phyloP scores from a whole-genome alignment of 1,140 invertebrate genomes.

The Drosophila parabipectinata region DNA sequence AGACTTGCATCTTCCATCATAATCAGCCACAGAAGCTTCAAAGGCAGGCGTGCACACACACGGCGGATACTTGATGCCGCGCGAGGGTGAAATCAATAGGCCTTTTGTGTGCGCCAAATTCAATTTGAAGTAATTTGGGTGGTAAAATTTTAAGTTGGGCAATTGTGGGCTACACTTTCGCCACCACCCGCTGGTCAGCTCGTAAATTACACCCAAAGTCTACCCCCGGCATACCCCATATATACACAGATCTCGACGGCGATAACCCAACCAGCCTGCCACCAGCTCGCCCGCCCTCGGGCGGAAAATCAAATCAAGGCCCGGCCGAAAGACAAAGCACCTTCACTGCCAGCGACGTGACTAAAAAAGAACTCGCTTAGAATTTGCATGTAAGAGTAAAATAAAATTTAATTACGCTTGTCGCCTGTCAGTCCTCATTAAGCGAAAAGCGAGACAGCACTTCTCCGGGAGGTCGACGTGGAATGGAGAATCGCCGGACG shows the following conservation, averaged over 20 bases:
- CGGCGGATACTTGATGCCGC: slow-evolving; percentile 54
- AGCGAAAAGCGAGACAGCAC: slow-evolving; percentile 39
- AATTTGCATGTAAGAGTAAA: slow-evolving; percentile 82
- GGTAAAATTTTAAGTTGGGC: slow-evolving; percentile 39
- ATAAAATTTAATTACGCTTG: slow-evolving; percentile 83
- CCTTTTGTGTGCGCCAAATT: slow-evolving; percentile 37
- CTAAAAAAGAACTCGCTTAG: slow-evolving; percentile 45
- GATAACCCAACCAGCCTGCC: slow-evolving; percentile 29
- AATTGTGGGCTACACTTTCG: slow-evolving; percentile 37
- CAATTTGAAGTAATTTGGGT: slow-evolving; percentile 38
- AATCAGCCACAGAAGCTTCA: slow-evolving; percentile 51
- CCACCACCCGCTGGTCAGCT: slow-evolving; percentile 56
- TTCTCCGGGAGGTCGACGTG: slow-evolving; percentile 3
- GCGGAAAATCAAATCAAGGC: slow-evolving; percentile 65
- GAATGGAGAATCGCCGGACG: slow-evolving; percentile 54
- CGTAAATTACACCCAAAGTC: slow-evolving; percentile 59
- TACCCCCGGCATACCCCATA: slow-evolving; percentile 11
- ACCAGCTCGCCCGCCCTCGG: background rate
- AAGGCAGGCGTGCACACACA: slow-evolving; percentile 7
- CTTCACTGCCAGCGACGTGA: slow-evolving; percentile 14
- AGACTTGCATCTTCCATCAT: slow-evolving; percentile 66
- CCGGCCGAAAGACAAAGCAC: slow-evolving; percentile 38
- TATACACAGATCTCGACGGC: slow-evolving; percentile 8
- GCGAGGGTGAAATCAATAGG: slow-evolving; percentile 67
- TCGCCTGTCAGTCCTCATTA: slow-evolving; percentile 83